Base-by-base conservation (phyloP, 2,888 invertebrate genomes). In the Limnephilus rhombicus region DNA sequence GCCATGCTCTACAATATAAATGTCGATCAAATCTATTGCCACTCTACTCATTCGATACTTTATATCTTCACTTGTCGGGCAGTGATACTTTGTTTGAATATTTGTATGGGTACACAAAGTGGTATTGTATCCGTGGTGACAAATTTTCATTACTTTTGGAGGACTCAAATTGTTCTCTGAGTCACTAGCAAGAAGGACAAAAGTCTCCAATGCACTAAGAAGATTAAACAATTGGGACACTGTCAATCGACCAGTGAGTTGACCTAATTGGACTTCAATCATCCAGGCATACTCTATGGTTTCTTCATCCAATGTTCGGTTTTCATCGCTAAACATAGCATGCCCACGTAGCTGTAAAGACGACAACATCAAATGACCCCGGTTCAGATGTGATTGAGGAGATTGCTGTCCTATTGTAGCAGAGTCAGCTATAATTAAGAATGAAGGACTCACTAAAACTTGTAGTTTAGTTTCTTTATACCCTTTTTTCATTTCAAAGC, bases 221-320 rank as follows among this genome's bases (percentile, higher is more conserved):
- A 99, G 97, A 94, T 99, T 98, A 94, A 98, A 98, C 0, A 99
- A 95, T 96, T 98, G 99, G 0, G 99, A 98, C 45, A 98, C 96
- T 0, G 99, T 99, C 87, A 99, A 96, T 94, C 98, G 98, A 0
- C 99, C 99, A 45, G 98, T 98, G 29, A 99, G 95, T 95, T 99
- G 99, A 0, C 99, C 99, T 85, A 99, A 95, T 94, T 99, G 98
- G 7, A 99, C 97, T 95, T 99, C 99, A 94, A 99, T 97, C 94
- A 99, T 96, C 99, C 99, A 99, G 0, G 98, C 99, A 95, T 99
- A 99, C 95, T 99, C 99, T 31, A 99, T 95, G 0, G 99, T 99
- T 94, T 99, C 99, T 95, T 99, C 98, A 94, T 99, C 99, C 34
- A 99, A 96, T 13, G 98, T 97, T 93, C 99, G 97, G 91, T 98